These are phyloP conservation scores for Chloropsis cyanopogon DNA, from an alignment of 2,113 vertebrate species.

Conservation along the genomic window DNA sequence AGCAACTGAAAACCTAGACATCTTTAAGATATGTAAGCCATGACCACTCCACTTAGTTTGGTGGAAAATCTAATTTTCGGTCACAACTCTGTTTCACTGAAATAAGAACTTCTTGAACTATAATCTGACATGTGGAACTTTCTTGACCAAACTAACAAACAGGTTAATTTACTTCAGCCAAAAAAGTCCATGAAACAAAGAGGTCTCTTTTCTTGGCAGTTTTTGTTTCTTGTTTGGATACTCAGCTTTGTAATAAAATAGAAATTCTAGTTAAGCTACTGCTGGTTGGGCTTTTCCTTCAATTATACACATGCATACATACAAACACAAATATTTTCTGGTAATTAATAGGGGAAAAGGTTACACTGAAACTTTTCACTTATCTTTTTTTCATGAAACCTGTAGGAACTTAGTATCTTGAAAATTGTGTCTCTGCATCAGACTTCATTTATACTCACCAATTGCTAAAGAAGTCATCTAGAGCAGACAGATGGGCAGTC, in stretches of 20 bases:
- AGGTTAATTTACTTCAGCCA: neutral
- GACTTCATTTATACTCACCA: neutral
- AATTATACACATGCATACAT: neutral
- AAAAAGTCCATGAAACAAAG: neutral
- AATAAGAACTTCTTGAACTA: neutral
- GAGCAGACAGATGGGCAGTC: neutral
- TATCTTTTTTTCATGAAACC: neutral
- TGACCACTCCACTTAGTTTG: neutral
- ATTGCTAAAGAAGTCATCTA: neutral
- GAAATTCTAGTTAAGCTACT: neutral
- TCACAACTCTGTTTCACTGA: neutral
- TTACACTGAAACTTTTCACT: neutral
- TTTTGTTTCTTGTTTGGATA: neutral
- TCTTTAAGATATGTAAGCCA: neutral
- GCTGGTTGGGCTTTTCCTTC: neutral
- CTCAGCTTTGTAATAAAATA: neutral
- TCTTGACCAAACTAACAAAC: neutral
- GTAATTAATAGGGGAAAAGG: neutral
- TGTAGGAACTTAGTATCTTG: neutral
- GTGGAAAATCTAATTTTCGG: neutral
- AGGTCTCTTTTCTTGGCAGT: neutral
- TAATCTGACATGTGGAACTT: neutral
- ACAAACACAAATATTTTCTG: neutral
- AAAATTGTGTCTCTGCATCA: neutral
- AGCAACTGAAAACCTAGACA: neutral